Conservation (phyloP, 2,888 invertebrate genomes). For the Nomada fabriciana region DNA sequence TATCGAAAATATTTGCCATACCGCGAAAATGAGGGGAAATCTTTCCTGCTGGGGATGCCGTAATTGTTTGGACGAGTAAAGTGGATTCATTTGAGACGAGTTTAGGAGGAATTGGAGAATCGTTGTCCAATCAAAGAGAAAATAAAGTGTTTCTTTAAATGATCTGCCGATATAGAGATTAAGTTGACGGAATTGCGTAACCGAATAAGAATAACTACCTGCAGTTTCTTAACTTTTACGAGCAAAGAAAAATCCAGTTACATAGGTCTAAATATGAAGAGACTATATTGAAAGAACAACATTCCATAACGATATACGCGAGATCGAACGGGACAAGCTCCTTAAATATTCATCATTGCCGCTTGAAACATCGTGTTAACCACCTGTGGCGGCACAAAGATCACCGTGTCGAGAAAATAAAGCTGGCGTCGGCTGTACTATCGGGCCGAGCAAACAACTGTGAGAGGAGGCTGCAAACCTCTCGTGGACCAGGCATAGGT, state of each 20-base stretch:
- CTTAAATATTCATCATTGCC: slow-evolving; percentile 44
- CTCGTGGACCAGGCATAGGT: slow-evolving; percentile 45
- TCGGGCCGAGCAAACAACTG: slow-evolving; percentile 20
- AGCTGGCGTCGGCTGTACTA: slow-evolving; percentile 11
- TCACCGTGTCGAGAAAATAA: slow-evolving; percentile 20
- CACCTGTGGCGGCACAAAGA: slow-evolving; percentile 52
- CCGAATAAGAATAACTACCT: too few species aligned
- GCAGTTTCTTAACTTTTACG: neutral
- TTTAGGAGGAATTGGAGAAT: too few species aligned
- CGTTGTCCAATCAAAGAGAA: too few species aligned
- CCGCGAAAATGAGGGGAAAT: too few species aligned
- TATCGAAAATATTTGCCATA: too few species aligned
- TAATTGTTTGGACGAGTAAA: too few species aligned
- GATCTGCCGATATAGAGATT: too few species aligned
- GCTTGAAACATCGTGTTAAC: slow-evolving; percentile 41
- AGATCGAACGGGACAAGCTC: neutral
- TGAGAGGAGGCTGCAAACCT: slow-evolving; percentile 17
- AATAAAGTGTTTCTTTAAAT: neutral
- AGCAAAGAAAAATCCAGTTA: neutral
- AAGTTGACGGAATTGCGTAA: too few species aligned
- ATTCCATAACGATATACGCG: neutral
- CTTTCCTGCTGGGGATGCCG: too few species aligned
- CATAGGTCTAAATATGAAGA: neutral
- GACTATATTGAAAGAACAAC: neutral
- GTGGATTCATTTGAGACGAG: neutral